These are phyloP conservation scores for Daubentonia madagascariensis DNA, from an alignment of 2,113 vertebrate genomes.

Conservation along the genomic window DNA sequence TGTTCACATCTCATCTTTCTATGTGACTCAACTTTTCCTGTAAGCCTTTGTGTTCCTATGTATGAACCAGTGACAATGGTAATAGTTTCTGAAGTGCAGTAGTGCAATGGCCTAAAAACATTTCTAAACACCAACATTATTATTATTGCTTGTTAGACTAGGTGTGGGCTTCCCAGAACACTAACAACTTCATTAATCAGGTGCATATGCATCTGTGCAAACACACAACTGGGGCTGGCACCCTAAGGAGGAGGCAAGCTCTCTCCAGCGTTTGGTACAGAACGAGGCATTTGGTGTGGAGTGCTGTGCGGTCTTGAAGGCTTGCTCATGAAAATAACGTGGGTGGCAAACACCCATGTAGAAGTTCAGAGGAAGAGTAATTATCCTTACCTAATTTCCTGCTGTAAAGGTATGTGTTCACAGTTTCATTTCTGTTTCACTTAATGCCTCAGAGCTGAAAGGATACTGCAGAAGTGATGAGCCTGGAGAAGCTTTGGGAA, in stretches of 20 bases:
- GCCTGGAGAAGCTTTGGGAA: not conserved
- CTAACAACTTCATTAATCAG: not conserved
- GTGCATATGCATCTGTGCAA: not conserved
- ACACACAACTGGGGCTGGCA: not conserved
- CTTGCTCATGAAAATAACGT: not conserved
- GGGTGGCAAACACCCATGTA: not conserved
- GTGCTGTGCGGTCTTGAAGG: not conserved
- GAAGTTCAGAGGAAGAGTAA: not conserved
- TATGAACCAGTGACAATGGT: not conserved
- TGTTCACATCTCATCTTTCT: not conserved
- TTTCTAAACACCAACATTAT: not conserved
- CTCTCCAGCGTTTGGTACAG: not conserved
- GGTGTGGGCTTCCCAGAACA: not conserved
- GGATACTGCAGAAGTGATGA: not conserved
- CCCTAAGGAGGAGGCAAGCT: not conserved
- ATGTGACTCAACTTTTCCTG: not conserved
- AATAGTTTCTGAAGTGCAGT: not conserved
- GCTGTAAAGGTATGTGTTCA: not conserved
- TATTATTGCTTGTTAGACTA: not conserved
- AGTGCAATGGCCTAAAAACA: not conserved
- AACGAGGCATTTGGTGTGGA: not conserved
- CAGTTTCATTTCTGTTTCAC: not conserved
- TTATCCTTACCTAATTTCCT: not conserved
- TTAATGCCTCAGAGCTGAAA: not conserved
- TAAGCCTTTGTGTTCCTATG: not conserved